phyloP scores from a whole-genome alignment of 2,797 vertebrate genomes.

The Odontamblyopus rebecca region DNA sequence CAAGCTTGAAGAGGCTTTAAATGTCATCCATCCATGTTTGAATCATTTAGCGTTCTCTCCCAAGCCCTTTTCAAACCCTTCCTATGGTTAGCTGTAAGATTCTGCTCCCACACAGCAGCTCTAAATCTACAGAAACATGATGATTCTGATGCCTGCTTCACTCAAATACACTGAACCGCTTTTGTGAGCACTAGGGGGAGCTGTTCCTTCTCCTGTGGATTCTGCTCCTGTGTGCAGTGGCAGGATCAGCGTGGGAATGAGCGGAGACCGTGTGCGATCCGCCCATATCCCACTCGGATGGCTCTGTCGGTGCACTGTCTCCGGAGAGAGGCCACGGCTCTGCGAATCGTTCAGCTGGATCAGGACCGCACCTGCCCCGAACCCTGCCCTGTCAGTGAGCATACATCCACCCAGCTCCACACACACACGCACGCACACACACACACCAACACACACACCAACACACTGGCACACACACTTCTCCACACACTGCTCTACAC shows the following conservation, averaged over 20 bases:
- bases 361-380: constrained; percentile 63
- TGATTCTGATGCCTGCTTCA: too few species aligned
- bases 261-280: constrained; percentile 61
- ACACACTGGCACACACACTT: neutral
- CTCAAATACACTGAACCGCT: neutral
- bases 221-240: constrained; percentile 40
- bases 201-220: constrained; percentile 49
- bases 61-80: too few species aligned
- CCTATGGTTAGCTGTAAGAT: too few species aligned
- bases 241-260: constrained; percentile 52
- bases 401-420: constrained; percentile 39
- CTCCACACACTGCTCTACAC: neutral
- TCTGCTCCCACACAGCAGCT: too few species aligned
- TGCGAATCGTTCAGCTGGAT: constrained; percentile 47
- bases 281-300: constrained; percentile 34
- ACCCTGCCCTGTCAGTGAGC: constrained; percentile 25
- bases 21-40: too few species aligned
- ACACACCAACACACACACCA: too few species aligned
- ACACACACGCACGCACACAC: too few species aligned
- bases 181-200: constrained; percentile 58
- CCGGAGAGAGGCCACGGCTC: constrained; percentile 10
- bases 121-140: too few species aligned
- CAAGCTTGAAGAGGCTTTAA: too few species aligned
- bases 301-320: constrained; percentile 9
- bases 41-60: too few species aligned